A percentile compares a stretch with the other conserved stretches of the same genome.
phyloP scores from a whole-genome alignment of 2,888 invertebrate species.

The Ophion ellenae region DNA sequence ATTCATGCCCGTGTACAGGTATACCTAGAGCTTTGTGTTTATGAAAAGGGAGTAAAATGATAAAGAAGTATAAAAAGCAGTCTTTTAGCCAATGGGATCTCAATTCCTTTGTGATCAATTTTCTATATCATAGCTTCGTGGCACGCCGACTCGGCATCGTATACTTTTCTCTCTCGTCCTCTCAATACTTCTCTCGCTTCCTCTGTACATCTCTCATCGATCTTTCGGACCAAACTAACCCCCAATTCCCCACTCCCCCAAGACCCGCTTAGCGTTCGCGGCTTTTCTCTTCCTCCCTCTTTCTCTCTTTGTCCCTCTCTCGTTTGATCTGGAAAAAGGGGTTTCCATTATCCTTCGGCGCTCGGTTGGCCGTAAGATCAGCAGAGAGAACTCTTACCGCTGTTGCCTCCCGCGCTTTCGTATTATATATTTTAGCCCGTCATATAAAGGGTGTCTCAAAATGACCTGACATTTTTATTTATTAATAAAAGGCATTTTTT shows the following conservation, averaged over 20 bases:
- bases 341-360: slow-evolving; percentile 60
- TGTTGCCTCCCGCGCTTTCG: not conserved
- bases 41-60: slow-evolving; percentile 22
- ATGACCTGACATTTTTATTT: too few species aligned
- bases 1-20: not conserved
- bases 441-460: not conserved
- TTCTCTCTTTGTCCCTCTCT: slow-evolving; percentile 29
- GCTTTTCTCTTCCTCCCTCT: slow-evolving; percentile 12
- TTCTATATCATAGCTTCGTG: slow-evolving; percentile 30
- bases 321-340: slow-evolving; percentile 61
- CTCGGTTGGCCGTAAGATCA: slow-evolving; percentile 60
- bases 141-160: slow-evolving; percentile 35
- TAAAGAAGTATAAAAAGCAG: slow-evolving; percentile 8
- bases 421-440: not conserved
- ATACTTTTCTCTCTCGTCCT: slow-evolving; percentile 34
- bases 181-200: slow-evolving; percentile 3
- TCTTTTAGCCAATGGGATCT: slow-evolving; percentile 55
- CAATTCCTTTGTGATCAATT: slow-evolving; percentile 63
- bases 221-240: slow-evolving; percentile 25
- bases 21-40: not conserved
- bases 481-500: too few species aligned
- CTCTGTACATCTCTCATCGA: slow-evolving; percentile 8
- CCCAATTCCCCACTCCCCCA: slow-evolving; percentile 15
- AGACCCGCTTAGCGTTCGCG: slow-evolving; percentile 26
- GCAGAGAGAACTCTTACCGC: slow-evolving; percentile 17